Conservation (phyloP, 1,140 invertebrate genomes). For the Steinernema feltiae region DNA sequence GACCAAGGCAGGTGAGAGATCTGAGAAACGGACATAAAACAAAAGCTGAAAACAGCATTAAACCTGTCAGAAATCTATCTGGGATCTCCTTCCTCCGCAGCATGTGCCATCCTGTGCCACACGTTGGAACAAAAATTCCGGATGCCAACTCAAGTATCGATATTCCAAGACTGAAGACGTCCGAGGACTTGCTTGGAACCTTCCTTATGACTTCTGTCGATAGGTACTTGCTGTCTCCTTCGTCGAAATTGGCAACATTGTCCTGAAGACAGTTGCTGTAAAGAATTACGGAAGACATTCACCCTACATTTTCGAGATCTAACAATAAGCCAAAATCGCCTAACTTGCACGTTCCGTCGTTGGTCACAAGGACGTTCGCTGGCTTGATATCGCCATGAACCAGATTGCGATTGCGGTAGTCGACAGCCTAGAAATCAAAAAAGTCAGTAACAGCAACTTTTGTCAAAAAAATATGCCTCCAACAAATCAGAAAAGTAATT, state of each 20-base stretch:
- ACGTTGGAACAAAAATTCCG: background rate
- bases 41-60: too few species aligned
- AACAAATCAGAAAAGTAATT: conserved; percentile 63
- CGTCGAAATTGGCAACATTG: conserved; percentile 62
- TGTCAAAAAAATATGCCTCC: conserved; percentile 54
- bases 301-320: conserved; percentile 65
- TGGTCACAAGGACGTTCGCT: conserved; percentile 68
- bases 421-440: conserved; percentile 64
- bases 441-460: conserved; percentile 5
- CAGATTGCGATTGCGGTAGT: conserved; percentile 67
- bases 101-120: background rate
- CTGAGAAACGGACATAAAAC: too few species aligned
- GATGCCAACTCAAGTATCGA: conserved; percentile 61
- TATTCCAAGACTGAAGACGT: conserved; percentile 61
- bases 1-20: background rate
- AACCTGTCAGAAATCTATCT: background rate
- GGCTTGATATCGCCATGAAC: conserved; percentile 74
- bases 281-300: background rate
- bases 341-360: conserved; percentile 66
- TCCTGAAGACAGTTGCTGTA: conserved; percentile 51
- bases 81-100: background rate
- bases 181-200: conserved; percentile 64
- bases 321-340: conserved; percentile 72
- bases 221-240: conserved; percentile 73
- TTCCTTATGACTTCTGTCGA: conserved; percentile 69